Evolutionary conservation across 1,140 invertebrate species (phyloP).

Genomic region (Gryon sp.): DNA sequence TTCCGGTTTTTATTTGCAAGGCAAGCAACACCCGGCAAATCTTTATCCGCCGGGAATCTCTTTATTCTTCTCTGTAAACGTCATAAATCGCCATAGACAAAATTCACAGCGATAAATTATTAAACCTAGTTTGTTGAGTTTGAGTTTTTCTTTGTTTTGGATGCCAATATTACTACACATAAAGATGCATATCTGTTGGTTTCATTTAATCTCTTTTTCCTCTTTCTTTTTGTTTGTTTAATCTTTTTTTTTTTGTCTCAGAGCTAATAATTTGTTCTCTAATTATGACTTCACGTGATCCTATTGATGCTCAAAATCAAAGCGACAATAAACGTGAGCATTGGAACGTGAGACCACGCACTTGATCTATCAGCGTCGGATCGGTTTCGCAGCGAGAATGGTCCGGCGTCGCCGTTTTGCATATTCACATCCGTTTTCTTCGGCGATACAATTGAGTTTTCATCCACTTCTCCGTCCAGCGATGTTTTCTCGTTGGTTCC

Average conservation of each 20-base stretch:
- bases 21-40: constrained; percentile 65
- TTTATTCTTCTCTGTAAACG: constrained; percentile 1
- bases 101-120: constrained; percentile 66
- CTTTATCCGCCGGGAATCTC: constrained; percentile 13
- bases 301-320: constrained; percentile 56
- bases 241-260: constrained; percentile 32
- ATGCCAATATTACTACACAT: constrained; percentile 60
- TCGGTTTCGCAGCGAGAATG: constrained; percentile 73
- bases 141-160: constrained; percentile 28
- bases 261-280: constrained; percentile 41
- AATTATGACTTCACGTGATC: constrained; percentile 72
- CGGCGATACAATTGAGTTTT: constrained; percentile 70
- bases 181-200: constrained; percentile 61
- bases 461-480: constrained; percentile 63
- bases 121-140: constrained; percentile 34
- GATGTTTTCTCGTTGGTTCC: constrained; percentile 35
- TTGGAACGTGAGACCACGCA: constrained; percentile 1
- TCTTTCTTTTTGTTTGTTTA: neutral
- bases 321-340: constrained; percentile 40
- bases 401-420: constrained; percentile 71
- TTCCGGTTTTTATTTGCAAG: constrained; percentile 65
- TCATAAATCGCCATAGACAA: no score
- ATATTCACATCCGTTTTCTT: constrained; percentile 69
- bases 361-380: constrained; percentile 46
- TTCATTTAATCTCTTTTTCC: no score